Percentiles rank a stretch among this genome's conserved stretches.
phyloP scores from a whole-genome alignment of 2,888 invertebrate species.

The Therioaphis trifolii region DNA sequence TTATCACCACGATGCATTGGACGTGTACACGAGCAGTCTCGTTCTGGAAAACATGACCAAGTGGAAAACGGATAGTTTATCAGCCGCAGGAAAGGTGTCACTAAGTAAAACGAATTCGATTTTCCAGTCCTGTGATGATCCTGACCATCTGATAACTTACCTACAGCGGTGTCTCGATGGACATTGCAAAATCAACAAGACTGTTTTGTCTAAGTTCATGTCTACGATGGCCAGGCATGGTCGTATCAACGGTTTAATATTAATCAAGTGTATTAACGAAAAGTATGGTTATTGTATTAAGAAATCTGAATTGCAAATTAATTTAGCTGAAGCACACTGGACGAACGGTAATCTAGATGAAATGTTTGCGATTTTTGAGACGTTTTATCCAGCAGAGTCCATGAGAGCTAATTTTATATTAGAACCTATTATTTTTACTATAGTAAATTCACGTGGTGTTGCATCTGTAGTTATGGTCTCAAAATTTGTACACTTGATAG shows the following conservation, averaged over 20 bases:
- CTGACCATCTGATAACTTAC: slow-evolving; percentile 15
- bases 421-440: slow-evolving; percentile 48
- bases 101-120: too few species aligned
- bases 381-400: background rate
- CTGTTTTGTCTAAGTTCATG: background rate
- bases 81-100: background rate
- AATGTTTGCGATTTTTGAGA: slow-evolving; percentile 34
- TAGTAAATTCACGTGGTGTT: slow-evolving; percentile 48
- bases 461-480: slow-evolving; percentile 57
- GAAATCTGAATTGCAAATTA: slow-evolving; percentile 28
- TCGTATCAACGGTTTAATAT: slow-evolving; percentile 3
- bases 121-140: slow-evolving; percentile 2
- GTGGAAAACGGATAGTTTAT: slow-evolving; percentile 8
- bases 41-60: slow-evolving; percentile 8
- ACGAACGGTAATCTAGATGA: slow-evolving; percentile 18
- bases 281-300: slow-evolving; percentile 20
- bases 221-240: slow-evolving; percentile 41
- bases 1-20: slow-evolving; percentile 43
- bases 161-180: slow-evolving; percentile 27
- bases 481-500: slow-evolving; percentile 55
- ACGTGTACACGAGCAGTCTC: background rate
- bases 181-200: background rate
- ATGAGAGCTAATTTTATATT: background rate
- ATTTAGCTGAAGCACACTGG: slow-evolving; percentile 52
- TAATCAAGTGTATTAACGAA: slow-evolving; percentile 4